Conservation (phyloP, 2,113 vertebrate species). For the Cyprinus carpio region DNA sequence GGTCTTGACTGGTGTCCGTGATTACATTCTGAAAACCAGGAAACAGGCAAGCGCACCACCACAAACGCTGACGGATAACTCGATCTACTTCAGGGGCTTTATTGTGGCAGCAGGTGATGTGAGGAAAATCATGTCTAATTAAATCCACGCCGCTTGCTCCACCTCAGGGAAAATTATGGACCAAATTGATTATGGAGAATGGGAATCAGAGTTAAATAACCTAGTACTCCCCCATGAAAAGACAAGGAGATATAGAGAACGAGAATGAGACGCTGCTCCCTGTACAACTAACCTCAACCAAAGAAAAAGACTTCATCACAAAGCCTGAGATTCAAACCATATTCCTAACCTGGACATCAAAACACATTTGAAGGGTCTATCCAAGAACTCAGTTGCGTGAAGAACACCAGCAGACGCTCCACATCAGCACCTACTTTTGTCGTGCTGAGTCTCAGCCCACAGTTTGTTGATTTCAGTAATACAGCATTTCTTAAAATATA, state of each 20-base stretch:
- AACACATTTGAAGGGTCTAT: neutral
- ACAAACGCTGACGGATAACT: neutral
- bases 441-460: no score
- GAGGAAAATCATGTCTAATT: neutral
- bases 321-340: neutral
- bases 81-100: conserved; percentile 5
- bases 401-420: no score
- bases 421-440: no score
- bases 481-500: no score
- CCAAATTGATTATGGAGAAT: conserved; percentile 40
- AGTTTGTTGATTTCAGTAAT: no score
- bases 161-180: conserved; percentile 33
- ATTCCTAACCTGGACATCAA: neutral
- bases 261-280: neutral
- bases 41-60: conserved; percentile 35
- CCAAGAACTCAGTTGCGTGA: neutral
- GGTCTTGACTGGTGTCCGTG: conserved; percentile 98
- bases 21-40: conserved; percentile 99
- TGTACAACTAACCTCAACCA: neutral
- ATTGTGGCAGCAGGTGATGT: conserved; percentile 7
- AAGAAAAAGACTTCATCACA: neutral
- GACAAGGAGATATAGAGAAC: no score
- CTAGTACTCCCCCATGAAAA: neutral
- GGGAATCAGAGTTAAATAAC: conserved; percentile 17
- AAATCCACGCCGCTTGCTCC: conserved; percentile 28